Conservation (phyloP, 2,888 invertebrate genomes). For the Microctonus aethiopoides region DNA sequence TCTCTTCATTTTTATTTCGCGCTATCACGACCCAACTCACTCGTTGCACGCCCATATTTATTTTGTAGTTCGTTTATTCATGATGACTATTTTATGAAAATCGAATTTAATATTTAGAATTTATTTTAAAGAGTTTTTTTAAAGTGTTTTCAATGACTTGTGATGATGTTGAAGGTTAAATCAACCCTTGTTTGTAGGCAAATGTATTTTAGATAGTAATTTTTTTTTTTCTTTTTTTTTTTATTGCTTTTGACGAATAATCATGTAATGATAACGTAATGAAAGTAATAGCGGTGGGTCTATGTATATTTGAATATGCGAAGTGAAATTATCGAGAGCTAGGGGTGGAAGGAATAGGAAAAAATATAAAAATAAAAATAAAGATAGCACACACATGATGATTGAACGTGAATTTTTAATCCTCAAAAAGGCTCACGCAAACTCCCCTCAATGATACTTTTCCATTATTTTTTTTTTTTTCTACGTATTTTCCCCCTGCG, state of each 20-base stretch:
- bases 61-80: neutral
- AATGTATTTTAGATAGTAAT: neutral
- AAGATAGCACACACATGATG: neutral
- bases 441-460: neutral
- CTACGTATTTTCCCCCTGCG: neutral
- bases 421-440: neutral
- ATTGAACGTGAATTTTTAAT: neutral
- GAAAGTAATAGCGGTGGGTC: neutral
- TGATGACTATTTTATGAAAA: neutral
- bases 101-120: no score
- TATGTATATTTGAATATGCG: neutral
- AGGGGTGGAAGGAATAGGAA: neutral
- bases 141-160: neutral
- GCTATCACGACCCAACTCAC: slow-evolving; percentile 38
- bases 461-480: neutral
- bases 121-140: no score
- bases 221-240: neutral
- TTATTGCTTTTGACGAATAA: neutral
- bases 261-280: neutral
- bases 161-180: neutral
- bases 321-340: neutral
- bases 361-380: neutral
- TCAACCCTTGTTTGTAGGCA: neutral
- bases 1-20: slow-evolving; percentile 39
- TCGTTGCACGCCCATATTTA: slow-evolving; percentile 7